Percentiles rank a stretch among this genome's conserved stretches.
Conservation (phyloP, 64 coral and sea anemone genomes). For the Porites lutea region DNA sequence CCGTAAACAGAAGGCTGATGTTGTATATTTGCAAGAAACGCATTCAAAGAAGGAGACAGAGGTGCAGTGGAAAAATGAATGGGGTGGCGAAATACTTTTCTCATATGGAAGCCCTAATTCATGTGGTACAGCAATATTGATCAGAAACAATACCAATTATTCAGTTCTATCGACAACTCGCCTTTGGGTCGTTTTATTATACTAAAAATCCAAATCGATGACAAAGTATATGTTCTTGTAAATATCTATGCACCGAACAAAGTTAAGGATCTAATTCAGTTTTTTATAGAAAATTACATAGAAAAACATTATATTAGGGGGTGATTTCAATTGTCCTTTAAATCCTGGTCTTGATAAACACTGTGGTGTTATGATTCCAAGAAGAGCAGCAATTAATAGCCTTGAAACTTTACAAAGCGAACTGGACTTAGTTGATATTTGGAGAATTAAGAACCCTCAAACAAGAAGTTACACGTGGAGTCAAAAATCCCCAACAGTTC, state of each 20-base stretch:
- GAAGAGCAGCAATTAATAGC: slow-evolving; percentile 17
- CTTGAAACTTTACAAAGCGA: slow-evolving; percentile 18
- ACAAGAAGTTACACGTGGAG: background rate
- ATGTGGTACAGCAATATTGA: too few relatives aligned
- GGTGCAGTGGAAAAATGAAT: slow-evolving; percentile 1
- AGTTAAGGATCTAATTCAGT: slow-evolving; percentile 12
- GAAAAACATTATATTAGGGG: slow-evolving; percentile 7
- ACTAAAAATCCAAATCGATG: slow-evolving; percentile 36
- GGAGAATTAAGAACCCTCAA: slow-evolving; percentile 35
- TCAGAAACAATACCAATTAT: background rate
- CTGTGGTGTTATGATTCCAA: slow-evolving; percentile 12
- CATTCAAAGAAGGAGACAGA: too few relatives aligned
- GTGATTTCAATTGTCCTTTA: slow-evolving; percentile 15
- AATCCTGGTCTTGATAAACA: slow-evolving; percentile 31
- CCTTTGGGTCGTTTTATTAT: slow-evolving; percentile 8
- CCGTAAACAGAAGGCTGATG: too few relatives aligned
- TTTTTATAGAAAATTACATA: slow-evolving; percentile 1
- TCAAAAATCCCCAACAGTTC: background rate
- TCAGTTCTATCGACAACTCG: background rate
- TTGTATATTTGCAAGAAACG: too few relatives aligned
- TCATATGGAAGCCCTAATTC: too few relatives aligned
- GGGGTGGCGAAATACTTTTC: background rate
- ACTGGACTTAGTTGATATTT: slow-evolving; percentile 20
- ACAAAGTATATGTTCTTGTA: background rate
- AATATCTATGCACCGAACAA: slow-evolving; percentile 29